Base-by-base conservation (phyloP, 2,888 invertebrate species). In the Dinocampus coccinellae region DNA sequence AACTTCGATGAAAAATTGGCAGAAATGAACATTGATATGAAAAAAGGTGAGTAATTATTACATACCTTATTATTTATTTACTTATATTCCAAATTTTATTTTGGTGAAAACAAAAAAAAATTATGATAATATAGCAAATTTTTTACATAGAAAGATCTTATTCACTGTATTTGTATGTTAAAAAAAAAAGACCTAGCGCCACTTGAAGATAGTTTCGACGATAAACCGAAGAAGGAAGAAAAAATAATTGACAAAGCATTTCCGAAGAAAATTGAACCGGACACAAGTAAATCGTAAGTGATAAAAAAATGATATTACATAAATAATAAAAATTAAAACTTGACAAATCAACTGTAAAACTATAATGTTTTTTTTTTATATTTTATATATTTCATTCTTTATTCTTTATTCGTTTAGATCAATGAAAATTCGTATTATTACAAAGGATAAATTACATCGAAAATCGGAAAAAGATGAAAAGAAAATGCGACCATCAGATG, bases 1-100 rank as follows among this genome's bases (percentile, higher is more conserved):
- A 81, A 87, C 82, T 86, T 86, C 78, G 87, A 87, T 74, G 87
- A 87, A 73, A 87, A 86, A 81, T 82, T 86, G 85, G 82, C 83
- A 57, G 85, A 87, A 82, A 75, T 80, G 61, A 75, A 70, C 76
- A 76, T 78, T 75, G 75, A 79, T 72, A 82, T 80, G 52, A 87
- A 87, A 69, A 73, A 87, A 84, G 87, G 86, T 86, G 83, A 83
- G 87, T 87, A 77, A 65, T 58, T 55, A 20, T 63, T 58, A 22
- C n/a, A 63, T 72, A 26, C 55, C 22, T 39, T 16, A 53, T 47
- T 16, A 39, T 47, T 6, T 1, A 39, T 36, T 53, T 58, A n/a
- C 29, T n/a, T n/a, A n/a, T n/a, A n/a, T n/a, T n/a, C n/a, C n/a
- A n/a, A 68, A 36, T 36, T 68, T 39, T 29, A 26, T 63, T 68